Evolutionary conservation across 2,888 invertebrate species (phyloP).

Genomic region (Rosalia funebris): DNA sequence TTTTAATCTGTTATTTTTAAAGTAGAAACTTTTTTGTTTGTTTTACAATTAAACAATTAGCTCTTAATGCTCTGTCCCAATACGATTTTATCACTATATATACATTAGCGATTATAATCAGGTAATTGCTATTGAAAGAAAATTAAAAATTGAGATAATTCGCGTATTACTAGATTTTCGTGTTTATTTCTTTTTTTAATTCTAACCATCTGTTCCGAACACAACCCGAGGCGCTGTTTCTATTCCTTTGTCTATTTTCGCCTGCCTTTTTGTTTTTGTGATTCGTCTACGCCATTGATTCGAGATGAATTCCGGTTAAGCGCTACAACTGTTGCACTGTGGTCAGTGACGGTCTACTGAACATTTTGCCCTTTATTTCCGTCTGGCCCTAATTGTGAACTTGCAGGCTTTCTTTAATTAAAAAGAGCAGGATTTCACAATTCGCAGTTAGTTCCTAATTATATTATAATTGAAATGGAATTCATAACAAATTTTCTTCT

Average conservation of each 20-base stretch:
- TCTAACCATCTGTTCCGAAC: no score
- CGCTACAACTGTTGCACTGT: conserved; percentile 55
- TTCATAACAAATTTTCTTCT: conserved; percentile 10
- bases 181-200: no score
- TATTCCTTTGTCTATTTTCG: no score
- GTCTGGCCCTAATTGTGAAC: conserved; percentile 31
- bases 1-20: no score
- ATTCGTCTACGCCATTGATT: conserved; percentile 26
- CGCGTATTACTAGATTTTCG: no score
- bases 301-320: conserved; percentile 25
- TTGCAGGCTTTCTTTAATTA: conserved; percentile 36
- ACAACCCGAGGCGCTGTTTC: no score
- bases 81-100: no score
- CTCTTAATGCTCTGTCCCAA: background rate
- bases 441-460: conserved; percentile 20
- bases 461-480: conserved; percentile 17
- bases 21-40: no score
- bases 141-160: no score
- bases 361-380: conserved; percentile 31
- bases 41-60: background rate
- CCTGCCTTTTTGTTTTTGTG: no score
- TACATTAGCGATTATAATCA: no score
- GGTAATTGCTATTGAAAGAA: no score
- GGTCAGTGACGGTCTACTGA: conserved; percentile 51
- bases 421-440: conserved; percentile 31